Evolutionary conservation across 1,140 invertebrate species (phyloP), one percentile per base, ranked within the genome.

Genomic region (Cotesia vestalis): DNA sequence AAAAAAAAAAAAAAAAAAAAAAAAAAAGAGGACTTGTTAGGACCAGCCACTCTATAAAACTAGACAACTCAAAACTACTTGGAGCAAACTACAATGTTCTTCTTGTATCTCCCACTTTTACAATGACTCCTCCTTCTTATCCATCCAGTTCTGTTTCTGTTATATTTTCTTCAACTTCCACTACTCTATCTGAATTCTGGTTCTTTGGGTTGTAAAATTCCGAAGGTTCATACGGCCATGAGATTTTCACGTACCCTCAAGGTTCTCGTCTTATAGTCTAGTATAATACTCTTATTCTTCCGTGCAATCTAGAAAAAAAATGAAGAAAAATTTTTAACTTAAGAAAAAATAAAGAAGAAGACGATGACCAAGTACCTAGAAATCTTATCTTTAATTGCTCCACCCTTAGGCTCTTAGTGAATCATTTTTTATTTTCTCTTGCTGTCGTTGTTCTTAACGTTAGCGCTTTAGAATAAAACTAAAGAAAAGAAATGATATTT

Each of bases 11-110:
- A 55, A 60, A 17, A 57, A 11, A 62, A 35, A 63, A 71, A 74
- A 71, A 20, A 11, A 66, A 68, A 68, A 59, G 53, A 73, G 76
- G 78, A 80, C 78, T 80, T 78, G 79, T 80, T 79, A 79, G 73
- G 69, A 51, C 71, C 59, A 60, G 68, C 59, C 69, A 77, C 78
- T 79, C 74, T 60, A 66, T 66, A 73, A 76, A 78, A 76, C 76
- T 78, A 75, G 77, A 77, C 66, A 75, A 75, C 72, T 69, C 36
- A 51, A 74, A 64, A 46, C 68, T 66, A 55, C 59, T 55, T 35
- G 27, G 46, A n/a, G 40, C 60, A 63, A 63, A 67, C 55, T 57
- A 20, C 46, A 27, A 55, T 51, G 38, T 67, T 62, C 71, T 67
- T 62, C 71, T 60, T 64, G 62, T 14, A 46, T n/a, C 35, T 14